Evolutionary conservation across 2,888 invertebrate species (phyloP), one percentile per base, ranked within the genome.

Genomic region (Cataglyphis albicans): DNA sequence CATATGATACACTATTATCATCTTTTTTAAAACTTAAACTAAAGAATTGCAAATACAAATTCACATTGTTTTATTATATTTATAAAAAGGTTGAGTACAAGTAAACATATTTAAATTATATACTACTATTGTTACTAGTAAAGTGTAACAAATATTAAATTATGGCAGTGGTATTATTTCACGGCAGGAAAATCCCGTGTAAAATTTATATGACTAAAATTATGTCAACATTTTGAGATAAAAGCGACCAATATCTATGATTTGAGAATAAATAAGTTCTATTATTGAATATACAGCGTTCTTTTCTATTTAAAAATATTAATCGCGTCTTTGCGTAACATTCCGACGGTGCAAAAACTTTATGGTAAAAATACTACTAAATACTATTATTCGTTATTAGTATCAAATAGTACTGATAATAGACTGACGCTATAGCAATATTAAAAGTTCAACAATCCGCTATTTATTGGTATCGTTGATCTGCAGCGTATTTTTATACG

Each of bases 401-500:
- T 68, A 64, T 67, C 61, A 67, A 59, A n/a, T 74, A 38, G 35
- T 75, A 68, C 59, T 41, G 32, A 76, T 61, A 52, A 55, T 59
- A 25, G 0, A 9, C 5, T 38, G 9, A 41, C 38, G 1, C 25
- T 52, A 7, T 35, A 68, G 35, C n/a, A 52, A 48, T 10, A 0
- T 52, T 84, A 87, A 80, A 84, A 90, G 61, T 88, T 87, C 55
- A 88, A 63, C 0, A 84, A 64, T 57, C 87, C 84, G 55, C 78
- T 68, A 38, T 88, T 91, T 64, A 89, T 63, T 18, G 86, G 41
- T 75, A 88, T 38, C 6, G 81, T 10, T 15, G 90, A 86, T 90
- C 92, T 89, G 65, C 93, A 93, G 41, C 92, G 92, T 86, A 91
- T 82, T 88, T 92, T 92, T 44, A 94, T 65, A 84, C 91, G 88